A percentile compares a stretch with the other conserved stretches of the same genome.
phyloP scores from a whole-genome alignment of 2,113 vertebrate genomes.

The Callorhinus ursinus region DNA sequence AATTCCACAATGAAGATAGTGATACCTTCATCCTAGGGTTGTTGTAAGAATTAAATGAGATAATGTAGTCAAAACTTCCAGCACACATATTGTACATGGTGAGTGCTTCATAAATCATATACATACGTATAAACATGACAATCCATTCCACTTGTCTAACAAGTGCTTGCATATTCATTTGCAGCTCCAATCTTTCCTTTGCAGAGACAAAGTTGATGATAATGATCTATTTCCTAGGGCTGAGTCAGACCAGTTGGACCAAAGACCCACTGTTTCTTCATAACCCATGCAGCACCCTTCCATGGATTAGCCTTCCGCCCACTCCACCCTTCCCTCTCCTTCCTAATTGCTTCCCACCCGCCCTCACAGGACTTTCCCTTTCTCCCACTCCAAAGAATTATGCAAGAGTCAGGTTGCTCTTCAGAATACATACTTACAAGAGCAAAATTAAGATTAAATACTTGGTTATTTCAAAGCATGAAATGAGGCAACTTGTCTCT shows the following conservation, averaged over 20 bases:
- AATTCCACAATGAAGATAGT: neutral
- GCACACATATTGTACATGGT: neutral
- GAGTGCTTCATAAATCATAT: neutral
- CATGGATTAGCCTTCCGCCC: neutral
- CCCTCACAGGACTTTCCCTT: slow-evolving; percentile 70
- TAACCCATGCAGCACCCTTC: neutral
- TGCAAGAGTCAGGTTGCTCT: slow-evolving; percentile 57
- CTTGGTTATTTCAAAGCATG: slow-evolving; percentile 36
- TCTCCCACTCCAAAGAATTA: slow-evolving; percentile 64
- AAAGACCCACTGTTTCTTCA: slow-evolving; percentile 37
- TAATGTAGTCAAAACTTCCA: slow-evolving; percentile 15
- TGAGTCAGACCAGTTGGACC: slow-evolving; percentile 69
- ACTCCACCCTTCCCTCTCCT: slow-evolving; percentile 44
- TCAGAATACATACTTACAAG: neutral
- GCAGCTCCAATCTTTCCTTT: slow-evolving; percentile 2
- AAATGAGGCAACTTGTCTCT: slow-evolving; percentile 48
- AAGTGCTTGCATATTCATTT: slow-evolving; percentile 21
- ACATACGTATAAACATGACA: neutral
- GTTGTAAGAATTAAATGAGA: slow-evolving; percentile 46
- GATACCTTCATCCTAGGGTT: neutral
- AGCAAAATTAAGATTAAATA: slow-evolving; percentile 55
- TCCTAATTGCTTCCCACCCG: slow-evolving; percentile 25
- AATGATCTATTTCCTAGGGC: slow-evolving; percentile 48
- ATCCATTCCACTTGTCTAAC: neutral
- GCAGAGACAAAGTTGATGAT: slow-evolving; percentile 50